Base-by-base conservation (phyloP, 2,797 vertebrate species). In the Gobionotothen gibberifrons region DNA sequence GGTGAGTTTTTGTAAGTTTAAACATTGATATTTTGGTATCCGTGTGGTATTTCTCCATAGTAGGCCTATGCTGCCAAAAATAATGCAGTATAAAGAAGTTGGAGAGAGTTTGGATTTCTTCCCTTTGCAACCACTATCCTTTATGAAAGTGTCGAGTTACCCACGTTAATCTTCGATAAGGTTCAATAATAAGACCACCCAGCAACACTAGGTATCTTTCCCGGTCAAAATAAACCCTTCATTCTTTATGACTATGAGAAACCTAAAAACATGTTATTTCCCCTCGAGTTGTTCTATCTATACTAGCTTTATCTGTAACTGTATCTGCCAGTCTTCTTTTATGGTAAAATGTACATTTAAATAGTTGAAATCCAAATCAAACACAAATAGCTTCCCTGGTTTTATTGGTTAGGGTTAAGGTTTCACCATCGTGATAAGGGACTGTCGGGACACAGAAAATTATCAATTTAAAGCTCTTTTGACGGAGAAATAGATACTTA, bases 151-250 rank as follows among this genome's bases (percentile, higher is more conserved):
- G 62, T 87, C 76, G 39, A 26, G 51, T 78, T 62, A 44, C 72
- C 43, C 17, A 15, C 9, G 47, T 77, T 89, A 86, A 79, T 87
- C 81, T 86, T 79, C 53, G 73, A 86, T 87, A 75, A 79, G 81
- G 76, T 74, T 73, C 29, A 78, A 81, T 76, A 85, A 70, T 79
- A 65, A 76, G 91, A 92, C 92, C 91, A 93, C 90, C 89, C 90
- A 71, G 76, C 48, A 3, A 12, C 3, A 9, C 22, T 7, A 52
- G 48, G 49, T 51, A 40, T 75, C 60, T 48, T 40, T 74, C 70
- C 51, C 44, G 32, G 32, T 36, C 32, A 36, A 36, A 36, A 36
- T 36, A 36, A 36, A 7, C 32, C 8, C 32, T 36, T 36, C 32
- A 36, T 36, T 36, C 32, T 36, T 36, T 36, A 36, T 6, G 6